Percentiles rank a stretch among this genome's conserved stretches.
These are phyloP conservation scores for Camponotus floridanus DNA, from an alignment of 1,140 invertebrate species.

Conservation along the genomic window DNA sequence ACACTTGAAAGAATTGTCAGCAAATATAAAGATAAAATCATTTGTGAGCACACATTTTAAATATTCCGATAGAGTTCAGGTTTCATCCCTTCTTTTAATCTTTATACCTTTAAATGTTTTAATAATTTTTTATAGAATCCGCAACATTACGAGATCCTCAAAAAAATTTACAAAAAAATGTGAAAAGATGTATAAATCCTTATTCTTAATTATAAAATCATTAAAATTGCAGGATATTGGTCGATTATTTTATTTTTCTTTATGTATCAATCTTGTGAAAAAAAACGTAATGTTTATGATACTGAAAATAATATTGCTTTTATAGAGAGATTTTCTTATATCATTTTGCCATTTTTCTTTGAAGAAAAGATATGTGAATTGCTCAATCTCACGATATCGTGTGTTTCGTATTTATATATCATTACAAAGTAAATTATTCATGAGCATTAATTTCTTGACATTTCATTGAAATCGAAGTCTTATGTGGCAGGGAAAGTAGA, in stretches of 20 bases:
- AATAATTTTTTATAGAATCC: background rate
- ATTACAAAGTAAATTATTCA: constrained; percentile 11
- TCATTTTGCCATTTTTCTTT: background rate
- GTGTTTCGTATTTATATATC: background rate
- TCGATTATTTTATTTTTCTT: background rate
- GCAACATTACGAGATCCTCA: background rate
- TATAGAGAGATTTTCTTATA: background rate
- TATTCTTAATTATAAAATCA: background rate
- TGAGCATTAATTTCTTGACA: constrained; percentile 13
- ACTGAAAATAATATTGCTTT: constrained; percentile 3
- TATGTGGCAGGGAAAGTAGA: background rate
- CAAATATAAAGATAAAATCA: constrained; percentile 44
- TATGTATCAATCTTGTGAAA: background rate
- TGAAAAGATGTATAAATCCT: background rate
- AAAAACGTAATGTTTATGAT: background rate
- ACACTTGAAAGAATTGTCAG: background rate
- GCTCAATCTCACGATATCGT: constrained; percentile 3
- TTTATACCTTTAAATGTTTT: background rate
- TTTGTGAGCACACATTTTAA: background rate
- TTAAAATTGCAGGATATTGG: background rate
- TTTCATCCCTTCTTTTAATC: background rate
- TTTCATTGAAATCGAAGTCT: constrained; percentile 34
- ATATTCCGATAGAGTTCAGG: background rate
- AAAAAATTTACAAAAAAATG: constrained; percentile 6
- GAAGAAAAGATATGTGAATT: background rate